A percentile compares a stretch with the other conserved stretches of the same genome.
phyloP scores from a whole-genome alignment of 2,888 invertebrate genomes.

The Agrotis puta region DNA sequence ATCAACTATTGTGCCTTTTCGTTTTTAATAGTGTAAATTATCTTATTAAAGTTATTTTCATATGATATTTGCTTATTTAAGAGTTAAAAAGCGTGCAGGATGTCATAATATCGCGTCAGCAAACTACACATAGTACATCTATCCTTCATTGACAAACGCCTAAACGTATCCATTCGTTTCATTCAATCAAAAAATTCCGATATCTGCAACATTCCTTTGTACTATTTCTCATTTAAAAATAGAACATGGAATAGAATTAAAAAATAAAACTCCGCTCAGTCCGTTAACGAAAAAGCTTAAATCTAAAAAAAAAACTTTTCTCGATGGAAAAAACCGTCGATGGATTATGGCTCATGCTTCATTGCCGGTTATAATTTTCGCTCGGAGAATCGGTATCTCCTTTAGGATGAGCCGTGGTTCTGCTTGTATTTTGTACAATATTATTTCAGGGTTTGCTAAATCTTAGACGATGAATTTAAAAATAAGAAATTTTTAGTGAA shows the following conservation, averaged over 20 bases:
- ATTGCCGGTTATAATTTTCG: constrained; percentile 87
- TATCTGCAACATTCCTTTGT: not conserved
- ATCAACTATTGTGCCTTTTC: no score
- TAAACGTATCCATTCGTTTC: not conserved
- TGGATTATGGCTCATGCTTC: constrained; percentile 86
- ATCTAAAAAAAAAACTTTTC: constrained; percentile 67
- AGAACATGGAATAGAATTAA: constrained; percentile 16
- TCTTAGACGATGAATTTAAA: not conserved
- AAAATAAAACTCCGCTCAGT: constrained; percentile 27
- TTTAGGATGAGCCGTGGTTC: constrained; percentile 27
- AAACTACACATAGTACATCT: no score
- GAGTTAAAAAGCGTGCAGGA: no score
- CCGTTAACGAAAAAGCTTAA: constrained; percentile 52
- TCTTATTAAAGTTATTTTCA: no score
- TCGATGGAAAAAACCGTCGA: constrained; percentile 71
- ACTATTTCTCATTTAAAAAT: constrained; percentile 24
- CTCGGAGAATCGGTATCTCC: constrained; percentile 72
- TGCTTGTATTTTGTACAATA: constrained; percentile 2
- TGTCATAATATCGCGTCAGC: no score
- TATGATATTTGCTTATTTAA: no score
- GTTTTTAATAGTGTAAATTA: no score
- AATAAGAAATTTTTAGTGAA: no score
- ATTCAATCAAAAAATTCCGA: not conserved
- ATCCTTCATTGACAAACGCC: no score
- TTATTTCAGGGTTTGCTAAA: not conserved